Conservation (phyloP, 2,797 vertebrate genomes). For the Premnoplex brunnescens region DNA sequence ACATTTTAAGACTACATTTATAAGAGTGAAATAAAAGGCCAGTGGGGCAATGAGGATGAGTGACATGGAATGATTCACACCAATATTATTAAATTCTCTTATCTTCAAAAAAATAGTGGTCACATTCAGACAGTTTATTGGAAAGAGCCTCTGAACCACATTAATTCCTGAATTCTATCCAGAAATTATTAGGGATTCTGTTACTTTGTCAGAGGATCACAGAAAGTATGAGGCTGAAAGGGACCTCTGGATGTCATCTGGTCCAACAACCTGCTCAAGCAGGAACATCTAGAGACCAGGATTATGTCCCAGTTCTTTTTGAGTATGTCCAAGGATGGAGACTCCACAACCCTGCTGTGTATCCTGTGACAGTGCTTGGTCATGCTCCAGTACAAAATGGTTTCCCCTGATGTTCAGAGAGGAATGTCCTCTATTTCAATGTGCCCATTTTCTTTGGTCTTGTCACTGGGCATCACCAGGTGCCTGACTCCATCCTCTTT, state of each 20-base stretch:
- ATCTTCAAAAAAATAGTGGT: background rate
- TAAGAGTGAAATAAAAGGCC: background rate
- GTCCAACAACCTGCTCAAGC: background rate
- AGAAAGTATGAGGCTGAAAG: background rate
- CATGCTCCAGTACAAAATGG: background rate
- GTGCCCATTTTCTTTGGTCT: background rate
- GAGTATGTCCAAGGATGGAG: background rate
- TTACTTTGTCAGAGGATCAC: background rate
- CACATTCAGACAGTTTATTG: background rate
- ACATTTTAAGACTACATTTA: background rate
- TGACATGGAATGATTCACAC: background rate
- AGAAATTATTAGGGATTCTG: background rate
- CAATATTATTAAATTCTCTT: background rate
- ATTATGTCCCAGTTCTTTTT: accelerated
- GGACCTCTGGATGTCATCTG: background rate
- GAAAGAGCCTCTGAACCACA: background rate
- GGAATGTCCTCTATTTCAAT: background rate
- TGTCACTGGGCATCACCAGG: background rate
- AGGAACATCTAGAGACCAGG: background rate
- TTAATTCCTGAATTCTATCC: background rate
- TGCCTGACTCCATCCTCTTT: background rate
- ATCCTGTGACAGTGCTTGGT: background rate
- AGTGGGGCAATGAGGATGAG: accelerated
- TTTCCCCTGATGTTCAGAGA: background rate
- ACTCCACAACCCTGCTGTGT: background rate